Conservation (phyloP, 1,140 invertebrate species). For the Zaprionus africanus region DNA sequence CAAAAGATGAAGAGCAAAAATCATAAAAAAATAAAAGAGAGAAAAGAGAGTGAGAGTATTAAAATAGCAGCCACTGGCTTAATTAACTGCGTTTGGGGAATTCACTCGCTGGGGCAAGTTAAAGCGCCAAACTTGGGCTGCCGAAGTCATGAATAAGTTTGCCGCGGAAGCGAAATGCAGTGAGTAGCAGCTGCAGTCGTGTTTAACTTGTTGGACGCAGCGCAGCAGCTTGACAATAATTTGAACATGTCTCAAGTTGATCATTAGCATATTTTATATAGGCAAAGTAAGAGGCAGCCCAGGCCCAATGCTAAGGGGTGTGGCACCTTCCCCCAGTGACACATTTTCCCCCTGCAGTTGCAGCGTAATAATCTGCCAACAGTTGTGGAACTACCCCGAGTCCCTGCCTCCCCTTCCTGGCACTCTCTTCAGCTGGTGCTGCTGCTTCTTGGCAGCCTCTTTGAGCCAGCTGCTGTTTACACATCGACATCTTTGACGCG, state of each 20-base stretch:
- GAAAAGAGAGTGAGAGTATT: conserved; percentile 31
- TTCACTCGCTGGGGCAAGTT: neutral
- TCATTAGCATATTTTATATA: conserved; percentile 83
- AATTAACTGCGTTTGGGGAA: conserved; percentile 55
- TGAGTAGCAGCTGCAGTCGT: conserved; percentile 26
- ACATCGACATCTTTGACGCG: conserved; percentile 77
- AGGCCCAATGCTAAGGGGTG: neutral
- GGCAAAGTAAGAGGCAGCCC: conserved; percentile 32
- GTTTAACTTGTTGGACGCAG: conserved; percentile 52
- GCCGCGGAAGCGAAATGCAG: conserved; percentile 35
- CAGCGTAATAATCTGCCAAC: conserved; percentile 29
- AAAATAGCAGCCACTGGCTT: conserved; percentile 63
- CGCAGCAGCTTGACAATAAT: conserved; percentile 71
- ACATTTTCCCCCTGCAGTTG: conserved; percentile 38
- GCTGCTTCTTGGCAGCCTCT: conserved; percentile 18
- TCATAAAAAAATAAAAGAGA: conserved; percentile 14
- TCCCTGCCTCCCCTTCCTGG: neutral
- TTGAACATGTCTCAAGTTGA: conserved; percentile 81
- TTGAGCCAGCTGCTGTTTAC: conserved; percentile 45
- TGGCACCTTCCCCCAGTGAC: conserved; percentile 39
- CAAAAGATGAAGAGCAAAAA: conserved; percentile 29
- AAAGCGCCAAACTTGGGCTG: neutral
- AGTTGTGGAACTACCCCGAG: neutral
- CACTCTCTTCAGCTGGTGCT: neutral
- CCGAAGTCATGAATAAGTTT: conserved; percentile 43